Evolutionary conservation across 2,797 vertebrate genomes (phyloP).

Genomic region (Chaetodon trifasciatus): DNA sequence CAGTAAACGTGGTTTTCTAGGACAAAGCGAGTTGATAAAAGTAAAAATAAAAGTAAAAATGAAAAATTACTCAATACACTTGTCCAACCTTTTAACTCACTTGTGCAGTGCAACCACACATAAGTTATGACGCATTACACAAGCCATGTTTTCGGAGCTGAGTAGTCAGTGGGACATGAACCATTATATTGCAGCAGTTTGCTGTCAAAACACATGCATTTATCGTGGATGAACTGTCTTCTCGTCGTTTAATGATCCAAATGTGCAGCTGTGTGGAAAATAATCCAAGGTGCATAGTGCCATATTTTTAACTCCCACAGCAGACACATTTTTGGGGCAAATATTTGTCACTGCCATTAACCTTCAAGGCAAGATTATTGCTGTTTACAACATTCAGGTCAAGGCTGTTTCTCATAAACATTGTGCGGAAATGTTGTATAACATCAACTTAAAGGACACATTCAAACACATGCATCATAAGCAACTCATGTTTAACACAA

Average conservation of each 20-base stretch:
- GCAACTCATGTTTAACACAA: not conserved
- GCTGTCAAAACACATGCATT: conserved; percentile 54
- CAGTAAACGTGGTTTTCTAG: not conserved
- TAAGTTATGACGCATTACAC: conserved; percentile 11
- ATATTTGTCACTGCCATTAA: conserved; percentile 65
- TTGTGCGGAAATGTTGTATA: conserved; percentile 29
- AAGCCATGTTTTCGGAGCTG: conserved; percentile 30
- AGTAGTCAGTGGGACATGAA: conserved; percentile 34
- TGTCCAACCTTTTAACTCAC: not conserved
- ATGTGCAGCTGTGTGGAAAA: conserved; percentile 66
- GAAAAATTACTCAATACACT: not conserved
- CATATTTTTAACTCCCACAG: conserved; percentile 54
- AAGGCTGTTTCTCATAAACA: conserved; percentile 35
- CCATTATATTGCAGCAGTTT: conserved; percentile 51
- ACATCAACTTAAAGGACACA: conserved; percentile 22
- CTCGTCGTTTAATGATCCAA: conserved; percentile 60
- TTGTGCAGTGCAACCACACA: conserved; percentile 1
- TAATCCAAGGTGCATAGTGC: conserved; percentile 50
- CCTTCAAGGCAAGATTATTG: conserved; percentile 60
- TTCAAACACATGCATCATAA: not conserved
- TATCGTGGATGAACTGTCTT: conserved; percentile 57
- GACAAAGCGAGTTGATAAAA: not conserved
- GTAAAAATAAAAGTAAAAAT: not conserved
- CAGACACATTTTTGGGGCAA: conserved; percentile 52
- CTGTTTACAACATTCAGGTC: conserved; percentile 50